Percentiles rank a stretch among this genome's conserved stretches.
These are phyloP conservation scores for Aldabrachelys gigantea DNA, from an alignment of 2,113 vertebrate genomes.

Conservation along the genomic window DNA sequence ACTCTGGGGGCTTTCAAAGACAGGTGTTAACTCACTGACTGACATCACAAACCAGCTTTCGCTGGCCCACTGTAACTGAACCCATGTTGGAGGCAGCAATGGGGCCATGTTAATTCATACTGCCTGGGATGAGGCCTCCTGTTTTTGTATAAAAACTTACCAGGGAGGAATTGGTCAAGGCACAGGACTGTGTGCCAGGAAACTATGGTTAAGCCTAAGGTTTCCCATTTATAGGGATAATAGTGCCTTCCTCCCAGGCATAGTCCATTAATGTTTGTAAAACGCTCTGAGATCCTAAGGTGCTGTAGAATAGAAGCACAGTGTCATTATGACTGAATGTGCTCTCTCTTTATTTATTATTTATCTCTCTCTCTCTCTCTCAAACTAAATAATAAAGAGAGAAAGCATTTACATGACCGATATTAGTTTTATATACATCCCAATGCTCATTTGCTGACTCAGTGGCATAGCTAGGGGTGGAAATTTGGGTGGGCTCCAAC, in stretches of 20 bases:
- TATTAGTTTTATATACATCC: not conserved
- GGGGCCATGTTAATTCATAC: conserved; percentile 23
- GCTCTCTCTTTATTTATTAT: not conserved
- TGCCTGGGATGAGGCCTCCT: not conserved
- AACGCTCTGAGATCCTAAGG: not conserved
- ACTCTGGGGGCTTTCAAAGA: conserved; percentile 34
- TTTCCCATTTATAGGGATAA: not conserved
- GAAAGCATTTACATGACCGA: not conserved
- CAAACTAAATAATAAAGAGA: not conserved
- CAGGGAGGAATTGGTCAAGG: not conserved
- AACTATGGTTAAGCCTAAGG: conserved; percentile 35
- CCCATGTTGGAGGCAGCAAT: conserved; percentile 36
- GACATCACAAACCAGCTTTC: conserved; percentile 33
- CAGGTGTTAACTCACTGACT: conserved; percentile 1
- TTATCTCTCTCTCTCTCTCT: not conserved
- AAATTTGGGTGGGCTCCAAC: no score
- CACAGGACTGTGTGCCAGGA: not conserved
- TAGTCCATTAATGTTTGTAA: not conserved
- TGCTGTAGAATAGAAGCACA: not conserved
- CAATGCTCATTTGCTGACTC: not conserved
- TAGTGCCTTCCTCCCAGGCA: not conserved
- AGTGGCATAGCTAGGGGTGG: no score
- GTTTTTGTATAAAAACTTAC: conserved; percentile 48
- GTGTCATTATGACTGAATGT: not conserved
- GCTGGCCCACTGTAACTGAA: conserved; percentile 32